Base-by-base conservation (phyloP, 2,113 vertebrate genomes). In the Neogale vison region DNA sequence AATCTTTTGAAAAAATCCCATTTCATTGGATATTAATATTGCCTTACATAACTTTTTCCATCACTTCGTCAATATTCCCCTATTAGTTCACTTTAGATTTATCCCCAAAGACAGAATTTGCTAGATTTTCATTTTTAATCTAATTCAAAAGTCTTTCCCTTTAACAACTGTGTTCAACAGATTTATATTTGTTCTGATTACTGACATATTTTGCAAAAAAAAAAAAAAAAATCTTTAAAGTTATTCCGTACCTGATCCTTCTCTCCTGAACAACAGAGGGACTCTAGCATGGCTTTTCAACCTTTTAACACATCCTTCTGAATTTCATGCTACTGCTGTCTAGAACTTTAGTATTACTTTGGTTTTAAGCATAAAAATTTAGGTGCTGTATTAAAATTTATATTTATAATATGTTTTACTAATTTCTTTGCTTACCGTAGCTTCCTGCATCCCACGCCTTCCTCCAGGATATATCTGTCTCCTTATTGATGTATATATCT, bases 351-450 rank as follows among this genome's bases (percentile, higher is more conserved):
- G 24, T 50, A 81, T 3, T 76, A 74, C 14, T 65, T 79, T 94
- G 59, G 45, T 96, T 55, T 74, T 77, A 96, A 82, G 69, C 47
- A 92, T 82, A 80, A 69, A 80, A 94, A 86, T 69, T 61, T 57
- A 55, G 39, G 42, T n/a, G 95, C 88, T 79, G 80, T 59, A 87
- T 65, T 93, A 12, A 86, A 81, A 34, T 72, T 91, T 65, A 18
- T 93, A 69, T 83, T 91, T 81, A 86, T 72, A 90, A 26, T 52
- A 34, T 52, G n/a, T 88, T 96, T 95, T 74, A 93, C n/a, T 65
- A 92, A 76, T 90, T 90, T 90, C 72, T 96, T 92, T 96, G 94
- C 81, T 93, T 96, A 95, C 80, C 74, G 7, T 90, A 82, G 36
- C 26, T 90, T 97, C 50, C 86, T 82, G 85, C 5, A 90, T 93